A percentile compares a stretch with the other conserved stretches of the same genome.
phyloP scores from a whole-genome alignment of 2,113 vertebrate species.

The Corvus hawaiiensis region DNA sequence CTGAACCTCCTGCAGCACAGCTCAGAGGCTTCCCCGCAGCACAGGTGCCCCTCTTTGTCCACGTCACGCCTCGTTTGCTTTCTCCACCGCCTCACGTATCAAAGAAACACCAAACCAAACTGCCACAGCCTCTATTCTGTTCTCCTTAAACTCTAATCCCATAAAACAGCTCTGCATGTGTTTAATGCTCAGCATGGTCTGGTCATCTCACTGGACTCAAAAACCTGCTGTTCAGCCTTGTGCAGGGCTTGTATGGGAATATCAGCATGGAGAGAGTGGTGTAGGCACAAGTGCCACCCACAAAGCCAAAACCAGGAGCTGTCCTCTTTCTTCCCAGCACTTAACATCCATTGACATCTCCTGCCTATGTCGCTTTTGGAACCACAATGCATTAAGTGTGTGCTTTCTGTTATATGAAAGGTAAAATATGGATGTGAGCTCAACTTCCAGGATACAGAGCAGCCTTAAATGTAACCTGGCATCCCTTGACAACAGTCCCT shows the following conservation, averaged over 20 bases:
- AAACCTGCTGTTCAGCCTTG: neutral
- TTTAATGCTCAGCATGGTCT: neutral
- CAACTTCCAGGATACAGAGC: neutral
- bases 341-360: neutral
- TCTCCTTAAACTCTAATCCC: neutral
- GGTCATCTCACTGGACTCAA: neutral
- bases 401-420: neutral
- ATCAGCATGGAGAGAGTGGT: neutral
- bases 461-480: neutral
- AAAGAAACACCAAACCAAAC: neutral
- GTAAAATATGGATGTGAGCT: neutral
- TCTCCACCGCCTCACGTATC: neutral
- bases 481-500: neutral
- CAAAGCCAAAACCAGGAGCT: neutral
- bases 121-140: neutral
- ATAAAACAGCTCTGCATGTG: neutral
- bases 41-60: neutral
- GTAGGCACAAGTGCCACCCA: neutral
- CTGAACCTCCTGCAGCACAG: neutral
- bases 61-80: accelerated
- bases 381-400: accelerated
- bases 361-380: neutral
- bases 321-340: neutral
- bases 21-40: neutral
- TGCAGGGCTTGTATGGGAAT: neutral